phyloP scores from a whole-genome alignment of 2,888 invertebrate species.

The Melanargia galathea region DNA sequence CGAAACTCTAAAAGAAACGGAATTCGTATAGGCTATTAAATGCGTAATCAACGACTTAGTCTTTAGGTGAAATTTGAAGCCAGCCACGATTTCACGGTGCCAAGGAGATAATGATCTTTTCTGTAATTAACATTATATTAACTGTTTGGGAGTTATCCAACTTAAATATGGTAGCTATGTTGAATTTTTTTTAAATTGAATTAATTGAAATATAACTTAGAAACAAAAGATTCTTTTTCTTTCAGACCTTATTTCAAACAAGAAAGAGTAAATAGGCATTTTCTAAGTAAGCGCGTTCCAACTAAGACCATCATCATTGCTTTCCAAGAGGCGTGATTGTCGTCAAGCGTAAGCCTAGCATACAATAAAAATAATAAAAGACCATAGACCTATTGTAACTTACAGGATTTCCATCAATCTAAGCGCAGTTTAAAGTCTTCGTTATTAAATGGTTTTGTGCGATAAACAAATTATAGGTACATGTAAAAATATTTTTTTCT shows the following conservation, averaged over 20 bases:
- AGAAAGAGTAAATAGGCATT: too few relatives aligned
- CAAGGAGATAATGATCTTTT: conserved; percentile 48
- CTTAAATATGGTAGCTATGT: background rate
- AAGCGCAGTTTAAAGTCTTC: too few relatives aligned
- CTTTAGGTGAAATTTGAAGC: conserved; percentile 22
- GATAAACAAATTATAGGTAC: background rate
- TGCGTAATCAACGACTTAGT: conserved; percentile 31
- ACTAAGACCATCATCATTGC: too few relatives aligned
- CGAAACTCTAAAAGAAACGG: conserved; percentile 19
- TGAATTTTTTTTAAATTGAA: too few relatives aligned
- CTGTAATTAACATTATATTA: conserved; percentile 46
- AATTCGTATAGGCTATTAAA: conserved; percentile 25
- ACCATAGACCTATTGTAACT: too few relatives aligned
- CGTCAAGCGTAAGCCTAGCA: too few relatives aligned
- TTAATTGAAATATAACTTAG: background rate
- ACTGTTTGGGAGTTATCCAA: conserved; percentile 31
- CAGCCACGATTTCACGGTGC: conserved; percentile 47
- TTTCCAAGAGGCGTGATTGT: too few relatives aligned
- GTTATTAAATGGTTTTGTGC: too few relatives aligned
- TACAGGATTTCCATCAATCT: too few relatives aligned
- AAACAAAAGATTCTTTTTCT: background rate
- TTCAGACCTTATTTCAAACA: too few relatives aligned
- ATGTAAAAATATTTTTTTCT: background rate
- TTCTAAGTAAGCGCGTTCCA: too few relatives aligned
- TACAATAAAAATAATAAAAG: too few relatives aligned